These are phyloP conservation scores for Pseudorhiza aurosa DNA, from an alignment of 30 jellyfish, hydroid and myxozoan species.

Conservation along the genomic window DNA sequence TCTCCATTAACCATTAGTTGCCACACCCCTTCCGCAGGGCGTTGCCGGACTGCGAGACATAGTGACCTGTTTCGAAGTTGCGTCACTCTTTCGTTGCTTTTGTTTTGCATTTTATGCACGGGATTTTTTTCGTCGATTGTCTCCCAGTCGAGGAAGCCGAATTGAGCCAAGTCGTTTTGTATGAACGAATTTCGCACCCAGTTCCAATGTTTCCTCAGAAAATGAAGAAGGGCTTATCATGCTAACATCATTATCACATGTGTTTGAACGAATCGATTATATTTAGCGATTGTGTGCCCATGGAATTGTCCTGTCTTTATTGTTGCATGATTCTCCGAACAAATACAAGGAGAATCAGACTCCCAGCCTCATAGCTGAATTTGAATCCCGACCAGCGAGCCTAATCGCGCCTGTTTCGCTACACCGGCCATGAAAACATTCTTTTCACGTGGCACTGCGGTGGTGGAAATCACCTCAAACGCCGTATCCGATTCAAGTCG, in stretches of 20 bases:
- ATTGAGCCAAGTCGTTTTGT: too few species aligned
- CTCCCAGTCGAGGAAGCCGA: too few species aligned
- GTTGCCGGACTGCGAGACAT: too few species aligned
- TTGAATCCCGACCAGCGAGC: conserved; percentile 3
- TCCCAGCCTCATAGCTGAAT: neutral
- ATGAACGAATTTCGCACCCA: conserved; percentile 28
- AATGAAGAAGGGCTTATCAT: conserved; percentile 3
- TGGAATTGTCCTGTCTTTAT: conserved; percentile 26
- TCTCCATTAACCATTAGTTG: too few species aligned
- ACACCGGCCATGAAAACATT: neutral
- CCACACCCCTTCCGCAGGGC: too few species aligned
- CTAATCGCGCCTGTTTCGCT: neutral
- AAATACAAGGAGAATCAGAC: neutral
- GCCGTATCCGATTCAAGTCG: neutral
- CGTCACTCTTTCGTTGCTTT: too few species aligned
- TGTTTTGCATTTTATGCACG: too few species aligned
- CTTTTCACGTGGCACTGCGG: conserved; percentile 18
- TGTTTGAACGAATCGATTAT: conserved; percentile 15
- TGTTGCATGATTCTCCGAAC: neutral
- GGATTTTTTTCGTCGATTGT: too few species aligned
- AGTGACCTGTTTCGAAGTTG: too few species aligned
- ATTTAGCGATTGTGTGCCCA: conserved; percentile 45
- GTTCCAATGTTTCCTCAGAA: conserved; percentile 4
- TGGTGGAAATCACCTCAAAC: neutral
- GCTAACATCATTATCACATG: conserved; percentile 8